These are phyloP conservation scores for Cheilinus undulatus DNA, from an alignment of 2,113 vertebrate genomes.

Conservation along the genomic window DNA sequence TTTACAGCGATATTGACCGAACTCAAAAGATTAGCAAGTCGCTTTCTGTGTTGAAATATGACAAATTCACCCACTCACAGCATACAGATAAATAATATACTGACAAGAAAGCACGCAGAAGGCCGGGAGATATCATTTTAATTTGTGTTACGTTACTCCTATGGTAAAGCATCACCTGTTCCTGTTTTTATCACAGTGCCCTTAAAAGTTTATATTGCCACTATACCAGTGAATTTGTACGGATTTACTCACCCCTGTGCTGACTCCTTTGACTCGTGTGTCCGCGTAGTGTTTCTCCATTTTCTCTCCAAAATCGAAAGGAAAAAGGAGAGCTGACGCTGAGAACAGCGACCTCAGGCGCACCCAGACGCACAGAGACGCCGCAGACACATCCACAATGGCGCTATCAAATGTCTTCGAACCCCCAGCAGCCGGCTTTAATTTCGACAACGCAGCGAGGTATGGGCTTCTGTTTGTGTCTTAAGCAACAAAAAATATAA, in stretches of 20 bases:
- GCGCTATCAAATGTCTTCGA: conserved; percentile 69
- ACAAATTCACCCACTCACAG: neutral
- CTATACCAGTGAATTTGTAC: fast-evolving
- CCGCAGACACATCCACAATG: conserved; percentile 57
- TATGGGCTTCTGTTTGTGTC: neutral
- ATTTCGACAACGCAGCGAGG: conserved; percentile 78
- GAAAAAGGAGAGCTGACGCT: conserved; percentile 35
- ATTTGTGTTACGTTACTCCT: fast-evolving
- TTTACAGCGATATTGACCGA: neutral
- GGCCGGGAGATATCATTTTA: neutral
- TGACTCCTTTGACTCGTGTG: conserved; percentile 75
- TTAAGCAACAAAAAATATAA: neutral
- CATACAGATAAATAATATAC: fast-evolving
- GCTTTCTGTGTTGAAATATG: neutral
- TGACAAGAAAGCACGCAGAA: neutral
- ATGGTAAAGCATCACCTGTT: conserved; percentile 35
- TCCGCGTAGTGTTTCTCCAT: conserved; percentile 69
- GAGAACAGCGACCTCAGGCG: conserved; percentile 68
- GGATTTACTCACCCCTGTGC: conserved; percentile 80
- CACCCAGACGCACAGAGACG: conserved; percentile 33
- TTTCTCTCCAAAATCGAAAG: conserved; percentile 49
- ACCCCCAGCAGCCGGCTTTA: conserved; percentile 74
- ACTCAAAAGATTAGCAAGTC: neutral
- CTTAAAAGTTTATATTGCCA: too few species aligned
- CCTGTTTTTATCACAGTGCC: too few species aligned